Percentiles rank a stretch among this genome's conserved stretches.
These are phyloP conservation scores for Stratiomys singularior DNA, from an alignment of 2,888 invertebrate species.

Conservation along the genomic window DNA sequence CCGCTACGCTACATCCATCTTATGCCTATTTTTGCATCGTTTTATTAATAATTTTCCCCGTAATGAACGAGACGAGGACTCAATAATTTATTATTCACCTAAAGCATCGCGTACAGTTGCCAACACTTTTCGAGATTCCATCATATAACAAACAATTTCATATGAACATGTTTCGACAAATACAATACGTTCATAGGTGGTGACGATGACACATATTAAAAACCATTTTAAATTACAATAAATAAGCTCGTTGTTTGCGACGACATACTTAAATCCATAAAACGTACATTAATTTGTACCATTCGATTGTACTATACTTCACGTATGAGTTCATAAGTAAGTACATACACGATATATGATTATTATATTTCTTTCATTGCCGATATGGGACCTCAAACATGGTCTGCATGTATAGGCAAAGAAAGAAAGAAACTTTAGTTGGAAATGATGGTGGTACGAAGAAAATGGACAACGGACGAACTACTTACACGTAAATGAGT, in stretches of 20 bases:
- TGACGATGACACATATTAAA: slow-evolving; percentile 39
- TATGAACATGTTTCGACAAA: too few species aligned
- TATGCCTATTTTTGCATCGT: slow-evolving; percentile 9
- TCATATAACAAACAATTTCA: slow-evolving; percentile 21
- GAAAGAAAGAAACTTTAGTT: not conserved
- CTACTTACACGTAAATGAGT: slow-evolving; percentile 29
- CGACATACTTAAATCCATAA: slow-evolving; percentile 7
- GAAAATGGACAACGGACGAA: slow-evolving; percentile 11
- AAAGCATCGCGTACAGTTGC: not conserved
- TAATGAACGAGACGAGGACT: slow-evolving; percentile 26
- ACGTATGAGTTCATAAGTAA: too few species aligned
- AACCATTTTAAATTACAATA: slow-evolving; percentile 33
- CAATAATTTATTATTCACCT: slow-evolving; percentile 34
- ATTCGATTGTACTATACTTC: not conserved
- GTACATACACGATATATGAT: not conserved
- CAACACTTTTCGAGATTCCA: not conserved
- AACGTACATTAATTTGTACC: slow-evolving; percentile 17
- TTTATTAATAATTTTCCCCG: slow-evolving; percentile 22
- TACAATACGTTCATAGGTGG: too few species aligned
- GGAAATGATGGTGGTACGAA: not conserved
- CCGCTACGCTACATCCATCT: too few species aligned
- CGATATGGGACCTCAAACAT: not conserved
- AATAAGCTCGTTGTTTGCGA: not conserved
- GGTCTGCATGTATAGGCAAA: too few species aligned
- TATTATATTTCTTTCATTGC: not conserved